Conservation (phyloP, 2,113 vertebrate species). For the Daphoenositta chrysoptera region DNA sequence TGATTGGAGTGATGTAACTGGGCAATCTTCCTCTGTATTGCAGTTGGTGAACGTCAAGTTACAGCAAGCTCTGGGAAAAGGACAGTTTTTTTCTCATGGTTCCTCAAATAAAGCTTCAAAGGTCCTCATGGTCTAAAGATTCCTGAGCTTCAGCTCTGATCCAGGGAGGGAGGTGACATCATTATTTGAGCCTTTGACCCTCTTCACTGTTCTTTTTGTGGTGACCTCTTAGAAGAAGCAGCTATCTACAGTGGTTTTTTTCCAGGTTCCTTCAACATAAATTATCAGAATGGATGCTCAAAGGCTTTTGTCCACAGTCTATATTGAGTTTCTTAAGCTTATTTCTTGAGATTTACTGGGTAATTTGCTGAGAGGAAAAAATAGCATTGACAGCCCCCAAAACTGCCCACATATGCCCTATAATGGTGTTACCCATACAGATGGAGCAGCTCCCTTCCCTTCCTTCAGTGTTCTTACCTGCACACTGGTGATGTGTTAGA, state of each 20-base stretch:
- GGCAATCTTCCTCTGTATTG: neutral
- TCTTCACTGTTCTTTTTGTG: neutral
- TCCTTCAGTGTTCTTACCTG: neutral
- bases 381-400: neutral
- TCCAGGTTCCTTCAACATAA: neutral
- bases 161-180: neutral
- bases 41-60: neutral
- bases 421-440: neutral
- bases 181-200: neutral
- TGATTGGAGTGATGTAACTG: neutral
- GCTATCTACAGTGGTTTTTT: neutral
- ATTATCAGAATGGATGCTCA: neutral
- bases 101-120: neutral
- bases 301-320: neutral
- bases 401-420: neutral
- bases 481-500: neutral
- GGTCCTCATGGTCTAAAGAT: neutral
- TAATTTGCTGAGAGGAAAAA: slow-evolving; percentile 1
- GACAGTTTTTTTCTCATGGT: neutral
- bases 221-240: neutral
- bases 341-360: neutral
- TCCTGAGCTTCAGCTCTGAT: neutral
- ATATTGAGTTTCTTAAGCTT: neutral
- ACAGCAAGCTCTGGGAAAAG: neutral
- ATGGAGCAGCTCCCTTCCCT: neutral